Base-by-base conservation (phyloP, 1,140 invertebrate genomes). In the Pomacea maculata region DNA sequence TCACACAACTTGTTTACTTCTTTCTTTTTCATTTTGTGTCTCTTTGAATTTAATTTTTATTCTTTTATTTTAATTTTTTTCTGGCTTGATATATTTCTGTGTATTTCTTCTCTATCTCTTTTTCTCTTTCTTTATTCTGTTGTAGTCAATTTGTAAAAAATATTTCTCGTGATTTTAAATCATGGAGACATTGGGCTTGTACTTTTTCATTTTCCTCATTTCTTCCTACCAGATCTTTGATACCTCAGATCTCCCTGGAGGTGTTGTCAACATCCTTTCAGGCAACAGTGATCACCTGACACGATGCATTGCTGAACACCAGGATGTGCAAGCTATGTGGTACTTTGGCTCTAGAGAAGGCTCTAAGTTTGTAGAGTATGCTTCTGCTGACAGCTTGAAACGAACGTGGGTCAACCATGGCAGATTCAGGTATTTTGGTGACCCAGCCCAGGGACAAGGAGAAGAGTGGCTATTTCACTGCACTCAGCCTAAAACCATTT, bases 251-350 rank as follows among this genome's bases (percentile, higher is more conserved):
- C 78, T 93, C 17, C 92, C 92, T 75, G 92, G 86, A 63, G 92
- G 92, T 57, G 92, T 93, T 14, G 88, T 93, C 15, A 93, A 93
- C 87, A 92, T 93, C 72, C 78, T 93, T 8, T 92, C 92, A 54
- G 93, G 93, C 17, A 86, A 89, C 82, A 74, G 88, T n/a, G 88
- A 92, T 74, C 89, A 92, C 81, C 82, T 93, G 76, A 88, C 90
- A 52, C 90, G 89, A 77, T 89, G 90, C 75, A 83, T 93, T 55
- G 82, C 90, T 17, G 91, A 92, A 72, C 92, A 93, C 82, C 92
- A 92, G 65, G 91, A 92, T 79, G 86, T 93, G 11, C 87, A 92
- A 75, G 87, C 91, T 52, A 84, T 93, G 84, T 93, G 92, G 92
- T 92, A 91, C 80, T 90, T 90, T 74, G 89, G 88, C 63, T 85